Evolutionary conservation across 2,888 invertebrate species (phyloP).

Genomic region (Leucoma salicis): DNA sequence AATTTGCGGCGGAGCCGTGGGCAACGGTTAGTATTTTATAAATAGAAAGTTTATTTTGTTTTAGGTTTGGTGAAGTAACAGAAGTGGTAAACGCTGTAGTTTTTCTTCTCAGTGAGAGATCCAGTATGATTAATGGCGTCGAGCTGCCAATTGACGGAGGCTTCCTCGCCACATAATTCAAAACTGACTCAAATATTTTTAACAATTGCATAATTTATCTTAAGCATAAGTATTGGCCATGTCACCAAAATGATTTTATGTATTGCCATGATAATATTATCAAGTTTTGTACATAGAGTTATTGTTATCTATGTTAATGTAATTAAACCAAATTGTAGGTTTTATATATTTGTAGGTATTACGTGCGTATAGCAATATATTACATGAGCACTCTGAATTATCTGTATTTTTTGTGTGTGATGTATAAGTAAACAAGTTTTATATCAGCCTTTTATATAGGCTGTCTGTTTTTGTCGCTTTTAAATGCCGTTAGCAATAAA

Average conservation of each 20-base stretch:
- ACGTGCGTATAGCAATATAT: slow-evolving; percentile 1
- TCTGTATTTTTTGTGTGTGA: neutral
- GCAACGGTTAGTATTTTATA: neutral
- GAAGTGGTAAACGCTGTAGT: slow-evolving; percentile 92
- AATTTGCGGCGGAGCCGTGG: too few species aligned
- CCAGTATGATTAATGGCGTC: slow-evolving; percentile 91
- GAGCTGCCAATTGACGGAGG: slow-evolving; percentile 93
- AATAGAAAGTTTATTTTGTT: slow-evolving; percentile 24
- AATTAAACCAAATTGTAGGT: slow-evolving; percentile 9
- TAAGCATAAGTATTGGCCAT: slow-evolving; percentile 24
- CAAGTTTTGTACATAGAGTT: slow-evolving; percentile 21
- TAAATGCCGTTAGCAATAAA: too few species aligned
- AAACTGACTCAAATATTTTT: slow-evolving; percentile 22
- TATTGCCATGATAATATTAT: slow-evolving; percentile 26
- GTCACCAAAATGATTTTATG: slow-evolving; percentile 33
- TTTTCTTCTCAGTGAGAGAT: slow-evolving; percentile 88
- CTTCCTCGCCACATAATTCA: slow-evolving; percentile 76
- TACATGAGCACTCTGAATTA: neutral
- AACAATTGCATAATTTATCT: slow-evolving; percentile 25
- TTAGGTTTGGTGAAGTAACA: slow-evolving; percentile 86
- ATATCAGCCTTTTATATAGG: slow-evolving; percentile 11
- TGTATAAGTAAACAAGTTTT: neutral
- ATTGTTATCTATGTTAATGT: slow-evolving; percentile 22
- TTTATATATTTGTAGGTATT: slow-evolving; percentile 4
- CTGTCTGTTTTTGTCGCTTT: too few species aligned